phyloP scores from a whole-genome alignment of 2,797 vertebrate species.

The Notolepis coatsorum region DNA sequence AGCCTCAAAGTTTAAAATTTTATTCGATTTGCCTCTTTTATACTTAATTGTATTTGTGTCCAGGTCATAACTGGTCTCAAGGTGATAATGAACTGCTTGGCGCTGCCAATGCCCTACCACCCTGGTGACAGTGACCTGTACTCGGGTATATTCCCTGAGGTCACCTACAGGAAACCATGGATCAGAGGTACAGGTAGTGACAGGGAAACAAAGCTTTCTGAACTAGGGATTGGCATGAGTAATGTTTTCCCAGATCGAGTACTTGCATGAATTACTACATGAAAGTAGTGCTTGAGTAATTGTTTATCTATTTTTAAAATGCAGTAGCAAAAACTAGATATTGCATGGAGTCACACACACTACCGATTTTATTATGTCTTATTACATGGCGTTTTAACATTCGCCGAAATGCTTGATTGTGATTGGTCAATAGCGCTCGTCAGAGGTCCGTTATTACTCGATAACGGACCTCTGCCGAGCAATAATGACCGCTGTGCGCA shows the following conservation, averaged over 20 bases:
- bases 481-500: too few relatives aligned
- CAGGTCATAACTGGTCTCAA: conserved; percentile 67
- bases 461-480: too few relatives aligned
- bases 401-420: too few relatives aligned
- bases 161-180: conserved; percentile 78
- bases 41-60: not conserved
- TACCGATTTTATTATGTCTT: too few relatives aligned
- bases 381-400: too few relatives aligned
- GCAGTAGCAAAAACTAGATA: not conserved
- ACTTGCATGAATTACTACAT: not conserved
- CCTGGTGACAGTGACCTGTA: conserved; percentile 49
- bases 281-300: not conserved
- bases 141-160: conserved; percentile 58
- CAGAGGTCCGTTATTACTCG: too few relatives aligned
- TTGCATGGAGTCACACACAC: too few relatives aligned
- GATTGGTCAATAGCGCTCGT: too few relatives aligned
- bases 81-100: conserved; percentile 63
- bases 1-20: not conserved
- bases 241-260: not conserved
- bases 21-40: not conserved
- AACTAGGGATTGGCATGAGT: not conserved
- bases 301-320: not conserved
- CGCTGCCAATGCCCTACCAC: conserved; percentile 72
- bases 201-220: not conserved
- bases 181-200: conserved; percentile 59